Evolutionary conservation across 2,797 vertebrate species (phyloP).

Genomic region (Anniella stebbinsi): DNA sequence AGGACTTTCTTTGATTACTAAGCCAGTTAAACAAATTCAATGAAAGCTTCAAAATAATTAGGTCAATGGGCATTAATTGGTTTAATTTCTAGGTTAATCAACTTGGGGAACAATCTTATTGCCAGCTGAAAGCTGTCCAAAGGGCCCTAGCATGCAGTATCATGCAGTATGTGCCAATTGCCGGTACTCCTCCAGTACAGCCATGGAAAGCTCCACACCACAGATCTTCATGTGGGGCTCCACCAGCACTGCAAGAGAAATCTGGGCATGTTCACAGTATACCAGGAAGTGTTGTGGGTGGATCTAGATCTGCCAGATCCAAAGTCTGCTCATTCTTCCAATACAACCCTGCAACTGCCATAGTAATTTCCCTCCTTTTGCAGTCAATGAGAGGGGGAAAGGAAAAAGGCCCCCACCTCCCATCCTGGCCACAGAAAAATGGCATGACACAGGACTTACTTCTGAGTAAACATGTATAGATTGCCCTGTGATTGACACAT

Average conservation of each 20-base stretch:
- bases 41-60: not conserved
- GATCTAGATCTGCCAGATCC: no score
- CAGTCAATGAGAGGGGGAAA: no score
- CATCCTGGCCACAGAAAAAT: not conserved
- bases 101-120: not conserved
- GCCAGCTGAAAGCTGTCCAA: no score
- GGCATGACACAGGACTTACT: not conserved
- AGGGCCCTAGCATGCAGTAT: no score
- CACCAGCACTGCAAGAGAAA: not conserved
- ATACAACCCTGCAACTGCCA: no score
- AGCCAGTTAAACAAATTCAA: not conserved
- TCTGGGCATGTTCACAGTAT: no score
- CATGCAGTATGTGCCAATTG: no score
- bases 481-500: not conserved
- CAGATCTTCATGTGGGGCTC: not conserved
- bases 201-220: not conserved
- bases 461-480: not conserved
- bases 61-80: not conserved
- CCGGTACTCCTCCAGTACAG: not conserved
- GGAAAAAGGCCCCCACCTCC: not conserved
- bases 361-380: no score
- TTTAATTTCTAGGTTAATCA: not conserved
- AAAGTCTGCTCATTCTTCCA: no score
- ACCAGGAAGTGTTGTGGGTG: no score
- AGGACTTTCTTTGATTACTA: not conserved